Conservation (phyloP, 2,113 vertebrate species). For the Ciconia boyciana region DNA sequence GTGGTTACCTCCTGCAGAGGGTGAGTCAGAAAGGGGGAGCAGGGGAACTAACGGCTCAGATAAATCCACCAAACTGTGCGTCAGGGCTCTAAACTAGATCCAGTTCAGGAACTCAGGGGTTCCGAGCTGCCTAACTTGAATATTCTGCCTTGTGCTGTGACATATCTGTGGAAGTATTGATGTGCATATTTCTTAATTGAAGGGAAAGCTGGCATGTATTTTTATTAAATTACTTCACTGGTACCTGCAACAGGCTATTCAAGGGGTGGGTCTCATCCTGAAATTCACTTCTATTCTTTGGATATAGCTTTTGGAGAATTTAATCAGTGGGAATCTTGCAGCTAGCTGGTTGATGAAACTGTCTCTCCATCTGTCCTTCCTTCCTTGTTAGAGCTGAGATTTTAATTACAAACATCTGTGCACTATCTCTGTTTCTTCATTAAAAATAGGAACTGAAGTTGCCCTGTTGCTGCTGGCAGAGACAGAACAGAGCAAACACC, state of each 20-base stretch:
- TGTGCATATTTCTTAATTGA: not conserved
- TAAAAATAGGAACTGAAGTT: slow-evolving; percentile 26
- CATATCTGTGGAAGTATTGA: not conserved
- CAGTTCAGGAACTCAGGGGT: not conserved
- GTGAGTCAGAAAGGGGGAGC: not conserved
- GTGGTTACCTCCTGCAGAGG: not conserved
- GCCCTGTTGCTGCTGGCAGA: not conserved
- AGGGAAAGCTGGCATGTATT: not conserved
- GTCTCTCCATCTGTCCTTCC: slow-evolving; percentile 45
- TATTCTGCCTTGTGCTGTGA: not conserved
- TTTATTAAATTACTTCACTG: not conserved
- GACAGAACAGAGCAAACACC: not conserved
- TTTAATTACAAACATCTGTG: slow-evolving; percentile 59
- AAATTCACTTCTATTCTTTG: not conserved
- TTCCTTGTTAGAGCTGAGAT: slow-evolving; percentile 44
- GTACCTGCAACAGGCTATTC: not conserved
- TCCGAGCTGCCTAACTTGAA: not conserved
- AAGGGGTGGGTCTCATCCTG: not conserved
- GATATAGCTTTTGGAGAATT: not conserved
- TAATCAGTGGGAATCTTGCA: not conserved
- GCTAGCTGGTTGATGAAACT: slow-evolving; percentile 38
- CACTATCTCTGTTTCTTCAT: not conserved
- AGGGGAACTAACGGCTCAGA: not conserved
- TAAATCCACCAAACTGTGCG: not conserved
- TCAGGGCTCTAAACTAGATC: not conserved